Evolutionary conservation across 2,797 vertebrate species (phyloP).

Genomic region (Sparidentex hasta): DNA sequence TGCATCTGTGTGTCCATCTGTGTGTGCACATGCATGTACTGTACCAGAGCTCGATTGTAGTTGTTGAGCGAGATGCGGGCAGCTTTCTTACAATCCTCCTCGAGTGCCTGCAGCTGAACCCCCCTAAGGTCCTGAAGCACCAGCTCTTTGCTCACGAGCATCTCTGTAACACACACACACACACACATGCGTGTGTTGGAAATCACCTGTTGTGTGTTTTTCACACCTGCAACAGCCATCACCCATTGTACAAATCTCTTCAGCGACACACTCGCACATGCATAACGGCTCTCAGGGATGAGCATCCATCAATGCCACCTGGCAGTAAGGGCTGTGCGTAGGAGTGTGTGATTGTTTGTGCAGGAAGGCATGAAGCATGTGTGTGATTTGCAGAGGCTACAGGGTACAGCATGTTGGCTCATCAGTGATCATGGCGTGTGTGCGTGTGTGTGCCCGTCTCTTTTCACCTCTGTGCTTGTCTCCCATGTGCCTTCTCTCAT

Average conservation of each 20-base stretch:
- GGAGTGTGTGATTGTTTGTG: constrained; percentile 76
- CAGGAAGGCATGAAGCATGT: constrained; percentile 67
- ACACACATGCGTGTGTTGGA: constrained; percentile 33
- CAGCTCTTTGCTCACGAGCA: constrained; percentile 56
- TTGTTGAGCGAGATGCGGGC: constrained; percentile 65
- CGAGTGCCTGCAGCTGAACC: constrained; percentile 65
- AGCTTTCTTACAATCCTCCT: constrained; percentile 78
- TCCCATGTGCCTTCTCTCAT: constrained; percentile 60
- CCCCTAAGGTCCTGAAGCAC: constrained; percentile 73
- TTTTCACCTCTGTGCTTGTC: constrained; percentile 80
- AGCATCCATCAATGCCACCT: constrained; percentile 78
- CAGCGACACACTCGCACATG: constrained; percentile 51
- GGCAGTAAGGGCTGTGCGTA: constrained; percentile 61
- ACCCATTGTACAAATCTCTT: constrained; percentile 37
- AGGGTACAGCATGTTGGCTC: constrained; percentile 40
- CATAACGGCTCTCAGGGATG: constrained; percentile 56
- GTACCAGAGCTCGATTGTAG: constrained; percentile 86
- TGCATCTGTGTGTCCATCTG: constrained; percentile 44
- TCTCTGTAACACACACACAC: constrained; percentile 48
- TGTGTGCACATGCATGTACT: constrained; percentile 34
- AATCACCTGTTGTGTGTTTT: constrained; percentile 51
- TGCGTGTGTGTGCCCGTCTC: constrained; percentile 17
- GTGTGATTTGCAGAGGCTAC: constrained; percentile 63
- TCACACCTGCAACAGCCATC: constrained; percentile 41
- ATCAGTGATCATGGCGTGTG: constrained; percentile 34